Evolutionary conservation across 2,113 vertebrate genomes (phyloP).

Genomic region (Cricetomys ansorgei): DNA sequence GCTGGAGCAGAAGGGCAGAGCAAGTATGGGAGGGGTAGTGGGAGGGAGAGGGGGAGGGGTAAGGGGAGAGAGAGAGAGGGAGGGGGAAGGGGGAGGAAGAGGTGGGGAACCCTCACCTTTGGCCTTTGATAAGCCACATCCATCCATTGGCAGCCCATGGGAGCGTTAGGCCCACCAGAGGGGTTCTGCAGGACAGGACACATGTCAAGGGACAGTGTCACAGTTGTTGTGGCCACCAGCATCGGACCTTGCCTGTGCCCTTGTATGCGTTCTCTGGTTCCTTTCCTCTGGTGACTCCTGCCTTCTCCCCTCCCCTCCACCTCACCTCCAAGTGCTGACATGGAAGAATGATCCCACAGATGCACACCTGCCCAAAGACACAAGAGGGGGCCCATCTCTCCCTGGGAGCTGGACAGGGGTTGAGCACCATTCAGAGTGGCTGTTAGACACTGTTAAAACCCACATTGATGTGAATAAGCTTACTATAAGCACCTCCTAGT

Average conservation of each 20-base stretch:
- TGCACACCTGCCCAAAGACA: background rate
- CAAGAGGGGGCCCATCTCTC: background rate
- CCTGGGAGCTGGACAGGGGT: background rate
- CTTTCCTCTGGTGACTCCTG: background rate
- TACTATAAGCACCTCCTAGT: background rate
- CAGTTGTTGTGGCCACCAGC: background rate
- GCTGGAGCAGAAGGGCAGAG: background rate
- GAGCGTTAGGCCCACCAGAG: background rate
- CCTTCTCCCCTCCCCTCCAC: background rate
- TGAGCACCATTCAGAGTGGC: background rate
- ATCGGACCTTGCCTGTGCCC: background rate
- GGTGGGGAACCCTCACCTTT: background rate
- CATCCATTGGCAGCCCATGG: background rate
- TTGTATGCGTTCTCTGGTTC: background rate
- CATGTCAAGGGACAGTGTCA: background rate
- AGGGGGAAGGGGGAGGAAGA: background rate
- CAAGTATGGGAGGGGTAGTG: background rate
- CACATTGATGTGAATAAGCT: background rate
- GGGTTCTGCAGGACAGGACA: background rate
- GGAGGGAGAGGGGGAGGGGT: background rate
- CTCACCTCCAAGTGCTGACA: background rate
- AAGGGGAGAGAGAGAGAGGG: background rate
- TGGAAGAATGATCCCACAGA: background rate
- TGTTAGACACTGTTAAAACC: background rate
- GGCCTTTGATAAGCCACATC: background rate